A percentile compares a stretch with the other conserved stretches of the same genome.
Conservation (phyloP, 2,888 invertebrate species). For the Belgica antarctica region DNA sequence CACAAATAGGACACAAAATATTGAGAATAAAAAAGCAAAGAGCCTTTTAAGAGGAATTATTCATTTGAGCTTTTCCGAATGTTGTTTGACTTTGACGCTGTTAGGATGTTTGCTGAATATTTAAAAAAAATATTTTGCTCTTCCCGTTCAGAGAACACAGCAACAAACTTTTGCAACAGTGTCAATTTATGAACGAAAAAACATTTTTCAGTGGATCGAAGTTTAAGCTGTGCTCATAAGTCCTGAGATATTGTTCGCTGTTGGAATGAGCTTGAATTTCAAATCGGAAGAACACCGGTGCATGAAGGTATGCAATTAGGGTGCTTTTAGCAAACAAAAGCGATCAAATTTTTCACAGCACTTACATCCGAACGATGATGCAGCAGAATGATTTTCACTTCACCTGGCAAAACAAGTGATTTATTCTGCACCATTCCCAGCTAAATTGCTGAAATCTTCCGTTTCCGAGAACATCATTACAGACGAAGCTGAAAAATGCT, state of each 20-base stretch:
- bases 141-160: too few species aligned
- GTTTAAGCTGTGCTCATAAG: too few species aligned
- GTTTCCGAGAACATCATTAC: slow-evolving; percentile 17
- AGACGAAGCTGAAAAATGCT: not conserved
- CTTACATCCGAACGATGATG: not conserved
- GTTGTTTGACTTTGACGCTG: not conserved
- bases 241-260: too few species aligned
- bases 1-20: not conserved
- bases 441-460: not conserved
- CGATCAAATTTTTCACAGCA: not conserved
- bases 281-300: too few species aligned
- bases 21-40: not conserved
- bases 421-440: not conserved
- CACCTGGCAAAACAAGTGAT: slow-evolving; percentile 23
- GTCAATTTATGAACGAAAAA: too few species aligned
- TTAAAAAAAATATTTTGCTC: too few species aligned
- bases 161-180: too few species aligned
- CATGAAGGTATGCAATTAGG: too few species aligned
- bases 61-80: slow-evolving; percentile 10
- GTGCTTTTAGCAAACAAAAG: too few species aligned
- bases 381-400: not conserved
- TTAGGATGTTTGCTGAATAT: too few species aligned
- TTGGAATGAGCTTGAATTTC: too few species aligned
- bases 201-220: too few species aligned
- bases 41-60: not conserved